Percentiles rank a stretch among this genome's conserved stretches.
Conservation (phyloP, 2,797 vertebrate species). For the Sebastes minor region DNA sequence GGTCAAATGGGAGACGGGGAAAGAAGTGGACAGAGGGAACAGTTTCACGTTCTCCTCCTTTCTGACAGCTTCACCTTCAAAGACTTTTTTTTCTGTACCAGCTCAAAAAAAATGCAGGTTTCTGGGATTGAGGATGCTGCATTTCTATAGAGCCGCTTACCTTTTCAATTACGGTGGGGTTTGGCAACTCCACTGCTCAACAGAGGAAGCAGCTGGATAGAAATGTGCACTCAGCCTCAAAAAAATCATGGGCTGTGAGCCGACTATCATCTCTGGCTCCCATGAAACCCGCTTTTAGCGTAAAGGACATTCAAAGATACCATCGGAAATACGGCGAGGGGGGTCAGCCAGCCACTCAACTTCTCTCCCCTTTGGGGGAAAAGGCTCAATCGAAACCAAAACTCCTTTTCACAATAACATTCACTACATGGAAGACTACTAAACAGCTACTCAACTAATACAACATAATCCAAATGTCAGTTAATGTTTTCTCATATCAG, state of each 20-base stretch:
- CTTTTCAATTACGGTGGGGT: constrained; percentile 16
- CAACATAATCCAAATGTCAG: not conserved
- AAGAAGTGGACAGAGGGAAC: not conserved
- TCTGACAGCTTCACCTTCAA: not conserved
- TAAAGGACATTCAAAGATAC: constrained; percentile 7
- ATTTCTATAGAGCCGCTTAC: constrained; percentile 3
- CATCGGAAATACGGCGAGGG: not conserved
- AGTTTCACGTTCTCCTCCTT: not conserved
- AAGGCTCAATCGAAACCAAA: not conserved
- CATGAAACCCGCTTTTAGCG: constrained; percentile 10
- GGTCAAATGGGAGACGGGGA: not conserved
- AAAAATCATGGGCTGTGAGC: constrained; percentile 30
- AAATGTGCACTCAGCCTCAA: constrained; percentile 20
- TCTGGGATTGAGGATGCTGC: not conserved
- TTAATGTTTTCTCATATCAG: not conserved
- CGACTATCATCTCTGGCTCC: constrained; percentile 17
- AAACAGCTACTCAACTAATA: not conserved
- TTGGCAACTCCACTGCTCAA: constrained; percentile 13
- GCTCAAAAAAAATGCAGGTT: not conserved
- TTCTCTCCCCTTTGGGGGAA: not conserved
- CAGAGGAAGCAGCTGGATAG: constrained; percentile 13
- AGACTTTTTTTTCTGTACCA: not conserved
- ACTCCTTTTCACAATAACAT: not conserved
- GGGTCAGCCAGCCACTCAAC: not conserved
- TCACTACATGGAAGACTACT: not conserved